Conservation (phyloP, 2,888 invertebrate species). For the Ennomos quercinarius region DNA sequence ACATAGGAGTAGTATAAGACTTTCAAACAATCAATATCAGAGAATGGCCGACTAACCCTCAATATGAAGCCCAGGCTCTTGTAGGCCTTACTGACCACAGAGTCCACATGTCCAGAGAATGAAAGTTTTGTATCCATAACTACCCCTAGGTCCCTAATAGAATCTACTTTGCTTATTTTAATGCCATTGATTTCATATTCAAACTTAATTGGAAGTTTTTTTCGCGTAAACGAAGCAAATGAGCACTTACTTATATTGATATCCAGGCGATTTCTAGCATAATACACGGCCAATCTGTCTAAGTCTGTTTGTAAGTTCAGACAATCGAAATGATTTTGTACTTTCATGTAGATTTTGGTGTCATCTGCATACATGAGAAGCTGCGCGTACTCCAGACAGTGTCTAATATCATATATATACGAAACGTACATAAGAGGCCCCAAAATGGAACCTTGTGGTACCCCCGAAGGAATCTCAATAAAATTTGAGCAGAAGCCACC, state of each 20-base stretch:
- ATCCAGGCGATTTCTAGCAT: background rate
- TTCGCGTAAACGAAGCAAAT: background rate
- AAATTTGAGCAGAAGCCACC: constrained; percentile 8
- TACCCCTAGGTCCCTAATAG: background rate
- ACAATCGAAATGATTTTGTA: background rate
- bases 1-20: background rate
- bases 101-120: background rate
- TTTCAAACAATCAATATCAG: background rate
- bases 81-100: background rate
- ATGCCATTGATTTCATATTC: too few species aligned
- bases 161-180: background rate
- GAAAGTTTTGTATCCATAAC: background rate
- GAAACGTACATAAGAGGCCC: background rate
- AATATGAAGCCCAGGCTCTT: background rate
- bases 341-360: background rate
- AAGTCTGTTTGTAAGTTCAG: background rate
- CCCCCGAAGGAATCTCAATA: background rate
- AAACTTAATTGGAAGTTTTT: background rate
- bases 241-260: background rate
- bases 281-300: background rate
- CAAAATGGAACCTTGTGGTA: background rate
- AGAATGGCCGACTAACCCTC: background rate
- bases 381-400: background rate
- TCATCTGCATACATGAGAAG: background rate
- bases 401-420: background rate